Evolutionary conservation across 37 sponge, comb jelly and placozoan genomes (phyloP), one percentile per base, ranked within the genome.

Genomic region (Aplysina aerophoba): DNA sequence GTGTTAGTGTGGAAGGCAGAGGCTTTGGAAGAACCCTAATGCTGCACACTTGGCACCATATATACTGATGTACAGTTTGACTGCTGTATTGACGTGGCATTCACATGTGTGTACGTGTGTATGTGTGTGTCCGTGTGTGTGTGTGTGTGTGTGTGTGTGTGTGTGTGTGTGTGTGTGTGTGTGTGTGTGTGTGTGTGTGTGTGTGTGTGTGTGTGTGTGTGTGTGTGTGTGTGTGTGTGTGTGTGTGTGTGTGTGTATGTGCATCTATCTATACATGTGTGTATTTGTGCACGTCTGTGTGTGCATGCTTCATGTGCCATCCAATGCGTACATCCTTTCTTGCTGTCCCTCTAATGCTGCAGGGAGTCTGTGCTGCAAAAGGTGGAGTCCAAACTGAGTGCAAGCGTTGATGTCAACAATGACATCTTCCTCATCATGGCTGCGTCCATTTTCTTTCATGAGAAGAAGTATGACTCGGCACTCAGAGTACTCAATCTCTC

Each of bases 391-490:
- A 91, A 89, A 31, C 56, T 93, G 38, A 91, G 68, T 40, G 65
- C 83, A 65, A 94, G 96, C 2, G 84, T 96, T 39, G 94, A 96
- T 79, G 91, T 86, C 8, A 68, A 36, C 36, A 89, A 91, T 86
- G 92, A 91, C 55, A 83, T 85, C 15, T 93, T 96, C 80, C 81
- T 96, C 14, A 66, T 96, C 17, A 86, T 96, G 85, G 90, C 94
- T 20, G 92, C 96, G 54, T 88, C 96, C 24, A 75, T 96, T 24
- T 96, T 84, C 74, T 81, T 79, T 44, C 72, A 88, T 34, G 88
- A 91, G 59, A 81, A 93, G 94, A 87, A 93, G 20, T 96, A 81
- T 87, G 96, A 93, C 54, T 72, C 89, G 36, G 90, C 94, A 17
- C 81, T 96, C 30, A 84, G 94, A 14, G 85, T 84, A 22, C 79